Base-by-base conservation (phyloP, 1,140 invertebrate species). In the Pseudoatta argentina region DNA sequence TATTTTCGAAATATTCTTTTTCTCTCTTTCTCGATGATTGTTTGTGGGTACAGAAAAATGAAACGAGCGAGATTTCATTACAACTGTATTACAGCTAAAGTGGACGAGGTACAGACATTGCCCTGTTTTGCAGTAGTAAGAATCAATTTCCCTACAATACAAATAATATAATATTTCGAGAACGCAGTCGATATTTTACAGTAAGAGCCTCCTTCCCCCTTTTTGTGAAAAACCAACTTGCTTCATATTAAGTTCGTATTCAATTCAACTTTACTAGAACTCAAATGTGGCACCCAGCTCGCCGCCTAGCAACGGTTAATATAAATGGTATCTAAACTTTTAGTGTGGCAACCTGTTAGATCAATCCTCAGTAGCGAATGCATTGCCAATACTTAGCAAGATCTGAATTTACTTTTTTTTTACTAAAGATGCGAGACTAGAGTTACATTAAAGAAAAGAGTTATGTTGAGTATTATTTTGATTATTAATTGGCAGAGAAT, bases 381-480 rank as follows among this genome's bases (percentile, higher is more conserved):
- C 72, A 87, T 67, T 89, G 72, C 71, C 55, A 83, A 48, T 73
- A 79, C 55, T 86, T 89, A 73, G 64, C 51, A 34, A 63, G 51
- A 85, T 61, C 67, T 81, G 12, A 81, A 55, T 87, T 69, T 69
- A 78, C 21, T 87, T 21, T 48, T 48, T 34, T 55, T 71, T 91
- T 77, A 66, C 78, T 88, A 87, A 86, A 86, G 63, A 85, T 27
- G 64, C 21, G n/a, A 85, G 71, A 83, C 66, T 86, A 67, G 64
- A 77, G 21, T 53, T 91, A 91, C 83, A 88, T 91, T 91, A 90
- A 88, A 91, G 78, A 48, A 89, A 73, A 21, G 88, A 73, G 87
- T 89, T 89, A 78, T 87, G 61, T 88, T 78, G 89, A 85, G 86
- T 79, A 73, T 78, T 85, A 57, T 85, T 78, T 75, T 85, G 72